These are phyloP conservation scores for Trichogramma dendrolimi DNA, from an alignment of 2,888 invertebrate genomes.

Conservation along the genomic window DNA sequence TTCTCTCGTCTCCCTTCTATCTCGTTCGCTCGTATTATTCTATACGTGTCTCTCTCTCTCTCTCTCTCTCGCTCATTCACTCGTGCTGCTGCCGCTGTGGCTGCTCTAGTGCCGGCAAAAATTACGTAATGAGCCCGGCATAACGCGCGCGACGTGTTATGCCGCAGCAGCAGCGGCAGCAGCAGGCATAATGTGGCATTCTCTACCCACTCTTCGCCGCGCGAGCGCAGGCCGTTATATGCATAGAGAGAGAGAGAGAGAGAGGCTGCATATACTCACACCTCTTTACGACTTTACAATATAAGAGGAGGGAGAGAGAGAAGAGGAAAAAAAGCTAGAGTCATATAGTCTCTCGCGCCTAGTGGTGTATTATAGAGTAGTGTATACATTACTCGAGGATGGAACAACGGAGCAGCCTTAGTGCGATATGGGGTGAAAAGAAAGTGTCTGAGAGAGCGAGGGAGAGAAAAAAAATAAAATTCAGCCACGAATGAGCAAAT, in stretches of 20 bases:
- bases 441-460: not conserved
- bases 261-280: not conserved
- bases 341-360: too few relatives aligned
- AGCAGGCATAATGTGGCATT: too few relatives aligned
- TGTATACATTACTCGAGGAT: too few relatives aligned
- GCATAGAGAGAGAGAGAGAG: not conserved
- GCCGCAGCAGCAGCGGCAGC: not conserved
- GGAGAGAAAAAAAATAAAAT: conserved; percentile 14
- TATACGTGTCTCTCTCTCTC: not conserved
- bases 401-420: too few relatives aligned
- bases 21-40: too few relatives aligned
- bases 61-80: not conserved
- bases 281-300: too few relatives aligned
- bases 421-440: not conserved
- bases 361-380: too few relatives aligned
- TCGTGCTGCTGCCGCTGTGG: too few relatives aligned
- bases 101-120: conserved; percentile 10
- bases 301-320: too few relatives aligned
- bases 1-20: too few relatives aligned
- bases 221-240: not conserved
- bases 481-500: conserved; percentile 12
- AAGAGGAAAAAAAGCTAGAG: too few relatives aligned
- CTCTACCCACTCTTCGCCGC: not conserved
- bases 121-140: conserved; percentile 25
- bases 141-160: not conserved